Conservation (phyloP, 2,113 vertebrate genomes). For the Protobothrops flavoviridis region DNA sequence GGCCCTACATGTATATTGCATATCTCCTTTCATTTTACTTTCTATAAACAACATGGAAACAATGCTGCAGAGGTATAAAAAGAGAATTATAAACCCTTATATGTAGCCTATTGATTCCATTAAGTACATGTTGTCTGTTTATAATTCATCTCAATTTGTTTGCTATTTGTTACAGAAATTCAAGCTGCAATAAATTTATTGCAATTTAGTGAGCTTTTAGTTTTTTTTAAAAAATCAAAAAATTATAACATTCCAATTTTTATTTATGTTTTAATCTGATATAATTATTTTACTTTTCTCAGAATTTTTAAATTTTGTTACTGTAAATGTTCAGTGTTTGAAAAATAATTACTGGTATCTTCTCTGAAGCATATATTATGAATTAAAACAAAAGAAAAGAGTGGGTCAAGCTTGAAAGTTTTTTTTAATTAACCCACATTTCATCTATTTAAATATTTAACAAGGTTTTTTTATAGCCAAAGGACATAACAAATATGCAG, state of each 20-base stretch:
- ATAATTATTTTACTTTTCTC: not conserved
- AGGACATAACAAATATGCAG: not conserved
- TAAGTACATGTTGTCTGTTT: not conserved
- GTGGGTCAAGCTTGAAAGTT: not conserved
- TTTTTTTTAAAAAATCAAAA: not conserved
- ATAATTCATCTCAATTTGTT: not conserved
- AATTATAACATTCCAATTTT: not conserved
- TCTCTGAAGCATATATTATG: not conserved
- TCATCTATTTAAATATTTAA: not conserved
- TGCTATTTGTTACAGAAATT: not conserved
- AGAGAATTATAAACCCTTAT: not conserved
- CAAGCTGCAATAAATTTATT: not conserved
- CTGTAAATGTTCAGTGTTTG: not conserved
- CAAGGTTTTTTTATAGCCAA: not conserved
- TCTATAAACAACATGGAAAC: not conserved
- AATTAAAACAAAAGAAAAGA: not conserved
- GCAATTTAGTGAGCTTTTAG: not conserved
- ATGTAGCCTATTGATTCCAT: not conserved
- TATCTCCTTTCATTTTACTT: not conserved
- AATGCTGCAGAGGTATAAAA: not conserved
- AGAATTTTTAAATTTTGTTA: not conserved
- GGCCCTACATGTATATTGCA: not conserved
- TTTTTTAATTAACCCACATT: not conserved
- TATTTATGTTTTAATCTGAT: not conserved
- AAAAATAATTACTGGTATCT: not conserved